Evolutionary conservation across 1,140 invertebrate genomes (phyloP).

Genomic region (Ceratina australensis): DNA sequence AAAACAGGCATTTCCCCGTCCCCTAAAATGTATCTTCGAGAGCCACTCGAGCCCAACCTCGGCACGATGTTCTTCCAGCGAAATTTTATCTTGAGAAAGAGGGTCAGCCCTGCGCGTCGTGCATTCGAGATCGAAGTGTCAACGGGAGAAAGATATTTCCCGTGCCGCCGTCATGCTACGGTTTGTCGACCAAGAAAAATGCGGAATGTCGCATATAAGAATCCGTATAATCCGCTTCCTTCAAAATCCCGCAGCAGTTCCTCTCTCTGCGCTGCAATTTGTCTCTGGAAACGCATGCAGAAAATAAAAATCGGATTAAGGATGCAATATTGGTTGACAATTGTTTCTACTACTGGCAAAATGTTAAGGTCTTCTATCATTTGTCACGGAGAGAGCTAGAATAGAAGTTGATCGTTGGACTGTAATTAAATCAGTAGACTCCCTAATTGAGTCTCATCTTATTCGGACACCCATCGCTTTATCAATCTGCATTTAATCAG

Average conservation of each 20-base stretch:
- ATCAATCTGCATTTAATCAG: constrained; percentile 48
- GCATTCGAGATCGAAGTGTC: constrained; percentile 31
- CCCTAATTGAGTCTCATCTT: constrained; percentile 33
- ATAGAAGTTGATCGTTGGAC: constrained; percentile 1
- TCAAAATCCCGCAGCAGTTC: not conserved
- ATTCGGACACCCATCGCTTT: constrained; percentile 22
- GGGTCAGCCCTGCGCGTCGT: constrained; percentile 4
- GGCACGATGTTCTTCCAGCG: constrained; percentile 13
- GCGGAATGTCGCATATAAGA: not conserved
- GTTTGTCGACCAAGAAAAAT: constrained; percentile 2
- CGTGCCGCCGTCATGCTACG: not conserved
- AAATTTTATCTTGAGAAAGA: constrained; percentile 34
- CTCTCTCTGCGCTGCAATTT: not conserved
- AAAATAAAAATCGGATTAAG: not conserved
- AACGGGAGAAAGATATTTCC: constrained; percentile 28
- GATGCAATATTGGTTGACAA: too few species aligned
- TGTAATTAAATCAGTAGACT: constrained; percentile 27
- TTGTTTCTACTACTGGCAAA: not conserved
- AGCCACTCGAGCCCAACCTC: constrained; percentile 10
- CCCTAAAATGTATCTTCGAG: constrained; percentile 3
- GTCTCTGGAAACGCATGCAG: not conserved
- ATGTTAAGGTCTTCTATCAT: too few species aligned
- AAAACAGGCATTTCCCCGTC: not conserved
- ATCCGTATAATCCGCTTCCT: not conserved
- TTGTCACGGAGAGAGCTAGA: too few species aligned